A percentile compares a stretch with the other conserved stretches of the same genome.
Conservation (phyloP, 2,888 invertebrate species). For the Strigamia maritima region DNA sequence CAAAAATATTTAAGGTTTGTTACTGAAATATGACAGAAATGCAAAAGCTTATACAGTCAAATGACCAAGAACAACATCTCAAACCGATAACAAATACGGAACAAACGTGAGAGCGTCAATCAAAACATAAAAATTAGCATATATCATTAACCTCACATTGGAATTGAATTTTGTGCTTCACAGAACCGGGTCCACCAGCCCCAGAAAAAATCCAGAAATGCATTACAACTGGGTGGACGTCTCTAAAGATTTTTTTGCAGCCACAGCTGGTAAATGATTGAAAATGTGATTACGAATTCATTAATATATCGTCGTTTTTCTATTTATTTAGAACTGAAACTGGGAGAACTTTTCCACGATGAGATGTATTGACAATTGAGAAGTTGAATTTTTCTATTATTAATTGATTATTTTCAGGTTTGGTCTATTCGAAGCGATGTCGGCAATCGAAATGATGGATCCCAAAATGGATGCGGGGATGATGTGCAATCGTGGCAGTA, state of each 20-base stretch:
- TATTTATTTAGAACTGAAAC: conserved; percentile 63
- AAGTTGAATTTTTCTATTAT: neutral
- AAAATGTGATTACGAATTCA: too few species aligned
- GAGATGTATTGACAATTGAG: conserved; percentile 56
- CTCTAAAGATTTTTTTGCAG: conserved; percentile 63
- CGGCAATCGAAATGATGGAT: conserved; percentile 99
- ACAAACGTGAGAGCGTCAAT: neutral
- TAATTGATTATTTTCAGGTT: conserved; percentile 53
- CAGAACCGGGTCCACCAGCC: neutral
- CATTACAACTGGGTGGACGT: conserved; percentile 62
- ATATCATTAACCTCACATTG: neutral
- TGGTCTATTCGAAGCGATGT: conserved; percentile 97
- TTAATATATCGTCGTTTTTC: conserved; percentile 40
- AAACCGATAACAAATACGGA: too few species aligned
- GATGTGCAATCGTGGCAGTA: conserved; percentile 75
- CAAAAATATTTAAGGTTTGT: too few species aligned
- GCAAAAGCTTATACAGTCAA: too few species aligned
- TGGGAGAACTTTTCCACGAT: conserved; percentile 90
- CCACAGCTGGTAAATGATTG: conserved; percentile 58
- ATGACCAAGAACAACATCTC: too few species aligned
- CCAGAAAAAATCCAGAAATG: conserved; percentile 42
- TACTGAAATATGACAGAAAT: too few species aligned
- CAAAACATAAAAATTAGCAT: neutral
- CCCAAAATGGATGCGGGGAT: conserved; percentile 99
- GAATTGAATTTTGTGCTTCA: neutral